Evolutionary conservation across 2,888 invertebrate species (phyloP), one percentile per base, ranked within the genome.

Genomic region (Drosophila neotestacea): DNA sequence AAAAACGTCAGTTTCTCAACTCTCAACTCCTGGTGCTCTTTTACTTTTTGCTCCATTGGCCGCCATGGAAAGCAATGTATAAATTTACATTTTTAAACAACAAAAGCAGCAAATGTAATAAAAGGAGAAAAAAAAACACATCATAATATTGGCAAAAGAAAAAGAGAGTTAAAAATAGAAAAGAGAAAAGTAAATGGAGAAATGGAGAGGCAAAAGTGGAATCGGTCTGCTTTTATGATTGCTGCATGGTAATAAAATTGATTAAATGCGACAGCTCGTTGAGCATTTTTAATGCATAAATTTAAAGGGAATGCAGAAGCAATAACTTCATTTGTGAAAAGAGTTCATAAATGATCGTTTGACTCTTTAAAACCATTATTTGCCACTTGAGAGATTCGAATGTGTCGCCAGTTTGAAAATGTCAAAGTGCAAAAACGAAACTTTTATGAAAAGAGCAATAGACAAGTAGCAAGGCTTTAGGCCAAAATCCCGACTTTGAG

Each of bases 181-280:
- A 41, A 34, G 39, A 36, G 46, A 34, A 36, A 32, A 32, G 51
- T 11, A 7, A 73, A 47, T 10, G 50, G 11, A 22, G 22, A 22
- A 22, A 22, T 22, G 22, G 6, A 50, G 58, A 66, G 58, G 39
- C 55, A 39, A 36, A 52, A 63, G 42, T 47, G 7, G 32, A 55
- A 52, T 65, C 47, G 61, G 38, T 70, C 55, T 77, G 82, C 76
- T 70, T 75, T 77, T 77, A 77, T 73, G 72, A 80, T 72, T 72
- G 74, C 81, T 65, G 78, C 68, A 59, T 62, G 63, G 85, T 81
- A 87, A 90, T 91, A 91, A 91, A 90, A 87, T 89, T 91, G 90
- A 90, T 91, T 90, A 89, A 90, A 88, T 88, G 84, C 85, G 79
- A 77, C 73, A 84, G 73, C 77, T 70, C 61, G 47, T 48, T 47